phyloP scores from a whole-genome alignment of 2,888 invertebrate genomes.

The Thera britannica region DNA sequence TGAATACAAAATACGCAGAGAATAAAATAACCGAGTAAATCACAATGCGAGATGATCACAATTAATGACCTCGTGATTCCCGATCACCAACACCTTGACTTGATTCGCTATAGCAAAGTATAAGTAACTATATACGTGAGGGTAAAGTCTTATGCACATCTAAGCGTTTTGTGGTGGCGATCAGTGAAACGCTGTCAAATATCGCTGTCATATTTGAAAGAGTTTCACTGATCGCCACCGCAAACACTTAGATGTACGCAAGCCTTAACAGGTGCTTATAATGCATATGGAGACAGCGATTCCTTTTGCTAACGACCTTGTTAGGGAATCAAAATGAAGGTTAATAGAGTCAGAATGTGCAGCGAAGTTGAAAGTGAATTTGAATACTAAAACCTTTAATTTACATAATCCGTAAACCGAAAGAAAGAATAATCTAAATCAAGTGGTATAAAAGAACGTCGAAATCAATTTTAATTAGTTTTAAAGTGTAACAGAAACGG shows the following conservation, averaged over 20 bases:
- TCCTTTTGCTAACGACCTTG: slow-evolving; percentile 20
- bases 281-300: slow-evolving; percentile 12
- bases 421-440: not conserved
- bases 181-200: too few relatives aligned
- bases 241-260: slow-evolving; percentile 12
- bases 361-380: slow-evolving; percentile 7
- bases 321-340: slow-evolving; percentile 20
- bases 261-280: slow-evolving; percentile 21
- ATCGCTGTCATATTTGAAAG: too few relatives aligned
- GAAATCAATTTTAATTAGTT: not conserved
- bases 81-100: slow-evolving; percentile 40
- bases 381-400: not conserved
- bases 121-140: slow-evolving; percentile 3
- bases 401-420: not conserved
- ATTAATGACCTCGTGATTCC: slow-evolving; percentile 67
- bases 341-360: slow-evolving; percentile 13
- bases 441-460: not conserved
- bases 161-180: too few relatives aligned
- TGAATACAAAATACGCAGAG: slow-evolving; percentile 15
- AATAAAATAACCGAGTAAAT: slow-evolving; percentile 67
- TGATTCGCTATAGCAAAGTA: slow-evolving; percentile 17
- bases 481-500: not conserved
- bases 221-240: too few relatives aligned
- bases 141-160: not conserved
- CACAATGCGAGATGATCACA: slow-evolving; percentile 65